Evolutionary conservation across 2,797 vertebrate genomes (phyloP).

Genomic region (Aldrovandia affinis): DNA sequence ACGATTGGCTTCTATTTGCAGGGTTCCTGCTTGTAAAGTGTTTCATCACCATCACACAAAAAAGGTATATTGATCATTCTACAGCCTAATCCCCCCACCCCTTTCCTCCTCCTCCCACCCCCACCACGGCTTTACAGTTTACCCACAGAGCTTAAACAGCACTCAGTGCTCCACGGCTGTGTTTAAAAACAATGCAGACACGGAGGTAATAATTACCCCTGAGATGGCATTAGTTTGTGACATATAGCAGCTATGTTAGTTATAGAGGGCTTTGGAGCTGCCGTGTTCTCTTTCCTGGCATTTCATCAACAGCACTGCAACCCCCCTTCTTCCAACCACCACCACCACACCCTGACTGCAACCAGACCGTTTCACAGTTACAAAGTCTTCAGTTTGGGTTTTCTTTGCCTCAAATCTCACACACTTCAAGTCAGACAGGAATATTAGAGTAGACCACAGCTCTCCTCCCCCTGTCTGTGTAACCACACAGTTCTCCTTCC

Average conservation of each 20-base stretch:
- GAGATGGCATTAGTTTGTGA: constrained; percentile 65
- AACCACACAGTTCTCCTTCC: constrained; percentile 29
- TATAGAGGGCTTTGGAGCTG: constrained; percentile 38
- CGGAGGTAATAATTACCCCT: constrained; percentile 72
- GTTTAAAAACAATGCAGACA: constrained; percentile 60
- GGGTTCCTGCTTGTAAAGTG: constrained; percentile 69
- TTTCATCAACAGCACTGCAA: constrained; percentile 72
- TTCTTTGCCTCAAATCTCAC: constrained; percentile 4
- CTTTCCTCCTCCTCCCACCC: neutral
- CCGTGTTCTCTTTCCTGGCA: constrained; percentile 68
- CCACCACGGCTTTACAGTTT: constrained; percentile 66
- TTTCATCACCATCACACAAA: constrained; percentile 75
- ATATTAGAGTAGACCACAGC: neutral
- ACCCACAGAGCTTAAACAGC: constrained; percentile 71
- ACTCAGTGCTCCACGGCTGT: constrained; percentile 71
- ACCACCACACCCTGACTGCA: constrained; percentile 1
- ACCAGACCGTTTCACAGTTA: neutral
- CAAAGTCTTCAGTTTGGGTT: constrained; percentile 31
- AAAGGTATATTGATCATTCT: constrained; percentile 68
- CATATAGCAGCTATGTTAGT: constrained; percentile 60
- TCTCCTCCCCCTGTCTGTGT: neutral
- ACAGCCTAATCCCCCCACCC: neutral
- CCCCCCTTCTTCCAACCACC: constrained; percentile 55
- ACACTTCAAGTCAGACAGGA: constrained; percentile 53
- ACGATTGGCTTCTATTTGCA: neutral